Conservation (phyloP, 2,113 vertebrate species). For the Heliornis fulica region DNA sequence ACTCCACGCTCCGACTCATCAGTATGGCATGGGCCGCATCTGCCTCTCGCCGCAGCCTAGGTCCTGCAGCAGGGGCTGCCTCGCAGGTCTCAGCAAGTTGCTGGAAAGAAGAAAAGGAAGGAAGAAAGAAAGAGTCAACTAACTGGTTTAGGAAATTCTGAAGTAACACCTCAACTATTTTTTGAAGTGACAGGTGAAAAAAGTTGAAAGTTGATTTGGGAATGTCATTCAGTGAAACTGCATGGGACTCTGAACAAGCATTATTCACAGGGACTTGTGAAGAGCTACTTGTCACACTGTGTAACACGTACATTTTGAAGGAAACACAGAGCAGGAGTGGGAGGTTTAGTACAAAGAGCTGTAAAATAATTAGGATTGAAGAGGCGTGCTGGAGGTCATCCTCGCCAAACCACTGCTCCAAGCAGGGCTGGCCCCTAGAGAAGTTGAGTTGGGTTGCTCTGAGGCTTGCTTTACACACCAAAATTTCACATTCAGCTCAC, state of each 20-base stretch:
- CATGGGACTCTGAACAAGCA: constrained; percentile 5
- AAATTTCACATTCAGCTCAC: background rate
- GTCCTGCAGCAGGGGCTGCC: constrained; percentile 65
- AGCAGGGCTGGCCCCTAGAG: background rate
- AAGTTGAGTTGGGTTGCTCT: background rate
- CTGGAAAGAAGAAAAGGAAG: constrained; percentile 54
- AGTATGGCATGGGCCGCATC: background rate
- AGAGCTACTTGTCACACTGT: background rate
- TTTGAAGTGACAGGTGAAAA: constrained; percentile 15
- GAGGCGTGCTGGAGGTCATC: constrained; percentile 46
- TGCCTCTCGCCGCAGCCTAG: background rate
- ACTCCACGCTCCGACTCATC: constrained; percentile 27
- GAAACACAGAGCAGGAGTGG: constrained; percentile 4
- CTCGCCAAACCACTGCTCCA: constrained; percentile 3
- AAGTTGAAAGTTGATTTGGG: background rate
- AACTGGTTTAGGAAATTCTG: background rate
- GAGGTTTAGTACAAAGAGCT: constrained; percentile 5
- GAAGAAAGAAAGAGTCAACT: background rate
- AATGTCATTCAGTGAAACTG: background rate
- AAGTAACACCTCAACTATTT: background rate
- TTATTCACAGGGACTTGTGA: constrained; percentile 36
- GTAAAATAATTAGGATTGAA: constrained; percentile 2
- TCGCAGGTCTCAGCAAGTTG: constrained; percentile 81
- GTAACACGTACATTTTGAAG: background rate
- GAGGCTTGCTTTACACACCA: background rate